Base-by-base conservation (phyloP, 2,888 invertebrate genomes). In the Branchellion lobata region DNA sequence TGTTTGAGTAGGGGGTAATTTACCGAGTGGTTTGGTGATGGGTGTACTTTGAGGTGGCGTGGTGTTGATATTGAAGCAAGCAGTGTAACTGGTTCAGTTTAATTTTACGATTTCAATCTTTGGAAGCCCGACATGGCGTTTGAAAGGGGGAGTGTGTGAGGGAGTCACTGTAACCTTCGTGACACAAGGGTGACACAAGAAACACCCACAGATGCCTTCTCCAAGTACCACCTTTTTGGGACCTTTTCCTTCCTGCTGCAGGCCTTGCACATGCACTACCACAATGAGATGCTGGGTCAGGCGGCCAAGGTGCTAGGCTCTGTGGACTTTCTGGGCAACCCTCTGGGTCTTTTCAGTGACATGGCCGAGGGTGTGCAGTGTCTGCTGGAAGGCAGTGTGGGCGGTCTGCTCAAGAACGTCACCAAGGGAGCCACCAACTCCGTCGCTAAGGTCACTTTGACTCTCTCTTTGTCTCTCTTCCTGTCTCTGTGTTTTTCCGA, bases 391-490 rank as follows among this genome's bases (percentile, higher is more conserved):
- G 95, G 96, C 53, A 95, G 94, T 86, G 93, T 98, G 0, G 92
- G 92, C 75, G 94, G 95, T 73, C 90, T 98, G 80, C 92, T 99
- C 47, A 93, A 94, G 88, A 97, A 96, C 88, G 93, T 99, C 3
- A 94, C 98, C 0, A 98, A 99, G 87, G 99, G 98, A 11, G 90
- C 98, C 83, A 96, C 96, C 5, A 97, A 98, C 89, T 95, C 97
- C 0, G 93, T 98, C 0, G 98, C 97, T 14, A 99, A 99, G 90
- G 92, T 98, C n/a, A 29, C 40, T 5, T 68, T 29, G 11, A 11
- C 61, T 11, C 3, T 75, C 47, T n/a, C n/a, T n/a, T 57, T 40
- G 24, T 5, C 11, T n/a, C 14, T 75, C 5, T 36, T 18, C 18
- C 29, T 68, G 11, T 80, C 21, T 11, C 5, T 75, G 1, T 14